These are phyloP conservation scores for Psephotus haematonotus DNA, from an alignment of 2,113 vertebrate genomes.

Conservation along the genomic window DNA sequence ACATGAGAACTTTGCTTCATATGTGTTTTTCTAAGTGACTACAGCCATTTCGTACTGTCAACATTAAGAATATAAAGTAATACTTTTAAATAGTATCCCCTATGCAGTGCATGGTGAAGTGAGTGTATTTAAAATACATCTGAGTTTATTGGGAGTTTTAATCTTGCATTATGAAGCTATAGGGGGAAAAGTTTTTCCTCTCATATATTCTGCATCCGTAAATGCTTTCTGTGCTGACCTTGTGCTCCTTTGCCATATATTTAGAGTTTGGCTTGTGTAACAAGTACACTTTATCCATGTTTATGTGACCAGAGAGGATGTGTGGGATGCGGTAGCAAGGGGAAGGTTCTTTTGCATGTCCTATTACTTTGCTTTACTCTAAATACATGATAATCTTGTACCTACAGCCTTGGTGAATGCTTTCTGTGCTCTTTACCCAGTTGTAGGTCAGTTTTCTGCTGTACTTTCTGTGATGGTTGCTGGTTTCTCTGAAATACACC, in stretches of 20 bases:
- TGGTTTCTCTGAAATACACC: slow-evolving; percentile 84
- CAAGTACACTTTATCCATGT: background rate
- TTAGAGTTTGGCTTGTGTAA: background rate
- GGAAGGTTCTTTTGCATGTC: background rate
- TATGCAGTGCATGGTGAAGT: background rate
- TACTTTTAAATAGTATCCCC: background rate
- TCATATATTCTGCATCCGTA: background rate
- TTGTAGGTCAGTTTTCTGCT: slow-evolving; percentile 82
- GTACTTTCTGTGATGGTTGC: slow-evolving; percentile 82
- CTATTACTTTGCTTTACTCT: background rate
- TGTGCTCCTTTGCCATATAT: background rate
- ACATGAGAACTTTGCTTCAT: background rate
- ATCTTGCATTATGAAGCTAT: background rate
- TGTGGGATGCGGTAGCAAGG: background rate
- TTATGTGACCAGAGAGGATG: background rate
- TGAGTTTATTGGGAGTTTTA: background rate
- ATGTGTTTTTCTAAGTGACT: background rate
- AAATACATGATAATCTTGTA: background rate
- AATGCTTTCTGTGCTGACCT: background rate
- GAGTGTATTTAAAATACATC: background rate
- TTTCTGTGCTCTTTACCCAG: slow-evolving; percentile 64
- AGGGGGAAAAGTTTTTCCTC: background rate
- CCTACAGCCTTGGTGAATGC: background rate
- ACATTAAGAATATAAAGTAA: background rate
- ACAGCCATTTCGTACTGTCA: background rate